Evolutionary conservation across 2,113 vertebrate genomes (phyloP).

Genomic region (Mungos mungo): DNA sequence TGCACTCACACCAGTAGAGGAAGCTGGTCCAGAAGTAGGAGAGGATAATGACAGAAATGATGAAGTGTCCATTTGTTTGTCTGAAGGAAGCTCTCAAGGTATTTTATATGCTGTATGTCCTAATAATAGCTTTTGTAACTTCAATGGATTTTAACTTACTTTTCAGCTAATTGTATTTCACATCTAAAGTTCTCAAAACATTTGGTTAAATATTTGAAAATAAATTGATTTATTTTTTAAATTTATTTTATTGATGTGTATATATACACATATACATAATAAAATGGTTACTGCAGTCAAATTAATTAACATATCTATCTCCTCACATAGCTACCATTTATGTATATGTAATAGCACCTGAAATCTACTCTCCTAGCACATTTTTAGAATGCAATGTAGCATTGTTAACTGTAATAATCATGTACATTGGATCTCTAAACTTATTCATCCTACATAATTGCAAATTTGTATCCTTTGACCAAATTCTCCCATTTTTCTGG

Average conservation of each 20-base stretch:
- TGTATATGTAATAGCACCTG: neutral
- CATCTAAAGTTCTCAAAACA: slow-evolving; percentile 36
- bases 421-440: neutral
- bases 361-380: neutral
- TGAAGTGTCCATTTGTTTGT: slow-evolving; percentile 92
- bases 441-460: neutral
- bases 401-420: neutral
- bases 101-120: slow-evolving; percentile 66
- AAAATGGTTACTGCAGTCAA: neutral
- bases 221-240: neutral
- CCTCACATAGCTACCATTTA: neutral
- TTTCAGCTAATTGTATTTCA: slow-evolving; percentile 45
- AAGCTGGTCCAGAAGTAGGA: slow-evolving; percentile 87
- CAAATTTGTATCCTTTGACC: neutral
- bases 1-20: slow-evolving; percentile 89
- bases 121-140: slow-evolving; percentile 36
- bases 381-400: neutral
- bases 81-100: slow-evolving; percentile 94
- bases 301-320: neutral
- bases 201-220: slow-evolving; percentile 24
- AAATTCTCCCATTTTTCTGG: neutral
- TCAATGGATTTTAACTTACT: slow-evolving; percentile 33
- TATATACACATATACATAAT: neutral
- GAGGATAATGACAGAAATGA: slow-evolving; percentile 94
- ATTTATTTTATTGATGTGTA: neutral